phyloP scores from a whole-genome alignment of 35 echinoderm and acorn worm species.

The Diadema setosum region DNA sequence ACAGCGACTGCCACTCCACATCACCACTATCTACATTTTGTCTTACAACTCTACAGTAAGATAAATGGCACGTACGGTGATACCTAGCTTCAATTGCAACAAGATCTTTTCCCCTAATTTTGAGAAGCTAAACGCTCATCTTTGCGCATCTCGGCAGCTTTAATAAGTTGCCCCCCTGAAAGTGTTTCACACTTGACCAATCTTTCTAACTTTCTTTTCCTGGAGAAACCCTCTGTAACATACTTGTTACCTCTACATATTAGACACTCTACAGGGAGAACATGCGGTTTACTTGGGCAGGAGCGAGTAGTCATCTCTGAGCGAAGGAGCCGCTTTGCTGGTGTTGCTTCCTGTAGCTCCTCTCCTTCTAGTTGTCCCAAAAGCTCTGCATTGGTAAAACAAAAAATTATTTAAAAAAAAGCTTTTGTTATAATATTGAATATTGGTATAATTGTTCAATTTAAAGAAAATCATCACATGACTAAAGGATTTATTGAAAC shows the following conservation, averaged over 20 bases:
- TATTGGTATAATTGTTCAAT: too few relatives aligned
- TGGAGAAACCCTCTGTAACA: not conserved
- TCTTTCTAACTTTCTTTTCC: not conserved
- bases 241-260: not conserved
- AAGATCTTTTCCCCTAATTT: not conserved
- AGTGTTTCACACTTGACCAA: not conserved
- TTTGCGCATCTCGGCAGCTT: not conserved
- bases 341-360: too few relatives aligned
- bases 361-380: too few relatives aligned
- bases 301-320: not conserved
- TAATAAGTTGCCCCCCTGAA: not conserved
- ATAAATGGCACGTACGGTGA: not conserved
- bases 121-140: not conserved
- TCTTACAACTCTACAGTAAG: not conserved
- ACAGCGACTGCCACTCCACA: not conserved
- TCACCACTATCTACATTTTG: not conserved
- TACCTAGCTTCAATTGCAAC: not conserved
- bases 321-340: not conserved
- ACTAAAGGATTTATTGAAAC: too few relatives aligned
- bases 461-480: too few relatives aligned
- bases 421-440: too few relatives aligned
- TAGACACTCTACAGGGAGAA: not conserved
- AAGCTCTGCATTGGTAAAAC: too few relatives aligned
- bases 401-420: too few relatives aligned
- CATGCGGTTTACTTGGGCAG: not conserved